Evolutionary conservation across 1,140 invertebrate genomes (phyloP).

Genomic region (Aphidius ervi): DNA sequence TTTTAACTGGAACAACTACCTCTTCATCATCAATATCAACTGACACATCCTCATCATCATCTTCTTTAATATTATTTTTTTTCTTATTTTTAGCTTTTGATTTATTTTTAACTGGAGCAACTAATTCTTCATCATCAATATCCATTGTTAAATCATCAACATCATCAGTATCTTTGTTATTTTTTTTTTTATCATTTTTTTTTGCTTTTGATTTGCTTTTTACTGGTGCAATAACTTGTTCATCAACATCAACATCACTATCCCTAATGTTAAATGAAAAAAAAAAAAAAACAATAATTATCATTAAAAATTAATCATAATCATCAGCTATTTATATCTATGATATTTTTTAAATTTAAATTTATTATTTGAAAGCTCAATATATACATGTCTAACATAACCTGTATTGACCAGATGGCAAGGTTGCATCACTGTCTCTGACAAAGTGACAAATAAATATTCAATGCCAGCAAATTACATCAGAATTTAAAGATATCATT

Average conservation of each 20-base stretch:
- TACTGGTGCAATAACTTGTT: not conserved
- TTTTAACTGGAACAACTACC: not conserved
- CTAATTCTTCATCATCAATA: slow-evolving; percentile 52
- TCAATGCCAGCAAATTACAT: slow-evolving; percentile 21
- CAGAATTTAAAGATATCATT: not conserved
- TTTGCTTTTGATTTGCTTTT: not conserved
- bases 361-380: too few relatives aligned
- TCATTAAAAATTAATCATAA: too few relatives aligned
- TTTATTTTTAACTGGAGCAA: slow-evolving; percentile 29
- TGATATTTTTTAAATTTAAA: not conserved
- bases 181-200: not conserved
- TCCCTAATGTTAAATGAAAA: too few relatives aligned
- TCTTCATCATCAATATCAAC: not conserved
- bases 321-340: not conserved
- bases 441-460: slow-evolving; percentile 15
- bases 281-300: too few relatives aligned
- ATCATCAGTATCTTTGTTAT: not conserved
- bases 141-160: slow-evolving; percentile 32
- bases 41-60: not conserved
- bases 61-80: too few relatives aligned
- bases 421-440: not conserved
- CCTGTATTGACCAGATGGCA: slow-evolving; percentile 23
- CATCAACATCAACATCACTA: not conserved
- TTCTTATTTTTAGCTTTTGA: too few relatives aligned
- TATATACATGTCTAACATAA: slow-evolving; percentile 5